These are phyloP conservation scores for Microcebus lehilahytsara DNA, from an alignment of 2,113 vertebrate genomes.

Conservation along the genomic window DNA sequence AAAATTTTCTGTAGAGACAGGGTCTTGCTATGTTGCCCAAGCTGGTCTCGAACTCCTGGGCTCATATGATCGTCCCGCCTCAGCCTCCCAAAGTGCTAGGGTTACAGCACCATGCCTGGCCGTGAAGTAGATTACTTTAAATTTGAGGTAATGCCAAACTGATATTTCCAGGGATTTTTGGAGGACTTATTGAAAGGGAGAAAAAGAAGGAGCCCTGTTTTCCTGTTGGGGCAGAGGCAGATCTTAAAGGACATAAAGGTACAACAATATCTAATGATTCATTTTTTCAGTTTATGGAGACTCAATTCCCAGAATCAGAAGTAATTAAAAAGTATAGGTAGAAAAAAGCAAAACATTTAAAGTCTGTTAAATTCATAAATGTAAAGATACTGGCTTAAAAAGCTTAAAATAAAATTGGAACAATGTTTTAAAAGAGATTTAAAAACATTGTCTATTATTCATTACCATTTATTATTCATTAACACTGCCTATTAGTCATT, in stretches of 20 bases:
- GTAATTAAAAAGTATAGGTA: conserved; percentile 1
- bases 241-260: conserved; percentile 40
- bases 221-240: not conserved
- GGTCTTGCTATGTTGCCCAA: no score
- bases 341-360: not conserved
- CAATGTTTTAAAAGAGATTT: conserved; percentile 10
- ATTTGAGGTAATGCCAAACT: not conserved
- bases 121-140: not conserved
- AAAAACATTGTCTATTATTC: not conserved
- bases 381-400: conserved; percentile 24
- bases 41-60: no score
- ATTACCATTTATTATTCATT: not conserved
- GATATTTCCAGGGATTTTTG: conserved; percentile 16
- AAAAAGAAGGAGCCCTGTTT: conserved; percentile 27
- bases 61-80: no score
- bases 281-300: not conserved
- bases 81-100: no score
- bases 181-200: not conserved
- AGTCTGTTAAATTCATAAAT: conserved; percentile 34
- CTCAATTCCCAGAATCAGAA: not conserved
- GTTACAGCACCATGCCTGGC: no score
- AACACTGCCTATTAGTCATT: conserved; percentile 7
- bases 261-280: not conserved
- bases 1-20: no score
- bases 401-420: not conserved